Evolutionary conservation across 23 tunicate genomes (phyloP), one percentile per base, ranked within the genome.

Genomic region (Clavelina lepadiformis): DNA sequence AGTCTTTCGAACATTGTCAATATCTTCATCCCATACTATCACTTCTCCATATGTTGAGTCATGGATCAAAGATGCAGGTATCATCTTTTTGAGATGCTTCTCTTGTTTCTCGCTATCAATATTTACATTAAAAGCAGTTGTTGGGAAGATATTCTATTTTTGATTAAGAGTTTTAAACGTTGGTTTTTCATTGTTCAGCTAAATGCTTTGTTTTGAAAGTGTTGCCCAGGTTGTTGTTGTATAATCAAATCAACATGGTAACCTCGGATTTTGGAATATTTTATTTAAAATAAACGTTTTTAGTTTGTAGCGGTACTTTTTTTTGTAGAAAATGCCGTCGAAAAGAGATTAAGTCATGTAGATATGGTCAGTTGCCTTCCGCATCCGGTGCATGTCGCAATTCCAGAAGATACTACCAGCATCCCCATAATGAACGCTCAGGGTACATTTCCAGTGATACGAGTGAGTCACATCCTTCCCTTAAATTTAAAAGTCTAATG

Each of bases 41-140:
- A 27, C 45, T 15, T 15, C 82, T 2, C n/a, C 65, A 7, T 28
- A 26, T 13, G 20, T 70, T 18, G 69, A 70, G 11, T 23, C 78
- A 28, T 70, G 76, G 72, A 80, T 62, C 19, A 62, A 80, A 33
- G 69, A 80, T 49, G 49, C 77, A 25, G 78, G 86, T 71, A 34
- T n/a, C n/a, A n/a, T n/a, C n/a, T n/a, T n/a, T n/a, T n/a, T n/a
- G n/a, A n/a, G n/a, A n/a, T n/a, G n/a, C n/a, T n/a, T n/a, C n/a
- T n/a, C n/a, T n/a, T n/a, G n/a, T n/a, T n/a, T n/a, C n/a, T n/a
- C n/a, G n/a, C n/a, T n/a, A n/a, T n/a, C n/a, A n/a, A n/a, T n/a
- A n/a, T n/a, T n/a, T n/a, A n/a, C n/a, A n/a, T n/a, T n/a, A n/a
- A n/a, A n/a, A n/a, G n/a, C n/a, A n/a, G n/a, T n/a, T n/a, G n/a